Conservation (phyloP, 2,888 invertebrate species). For the Buathra laborator region DNA sequence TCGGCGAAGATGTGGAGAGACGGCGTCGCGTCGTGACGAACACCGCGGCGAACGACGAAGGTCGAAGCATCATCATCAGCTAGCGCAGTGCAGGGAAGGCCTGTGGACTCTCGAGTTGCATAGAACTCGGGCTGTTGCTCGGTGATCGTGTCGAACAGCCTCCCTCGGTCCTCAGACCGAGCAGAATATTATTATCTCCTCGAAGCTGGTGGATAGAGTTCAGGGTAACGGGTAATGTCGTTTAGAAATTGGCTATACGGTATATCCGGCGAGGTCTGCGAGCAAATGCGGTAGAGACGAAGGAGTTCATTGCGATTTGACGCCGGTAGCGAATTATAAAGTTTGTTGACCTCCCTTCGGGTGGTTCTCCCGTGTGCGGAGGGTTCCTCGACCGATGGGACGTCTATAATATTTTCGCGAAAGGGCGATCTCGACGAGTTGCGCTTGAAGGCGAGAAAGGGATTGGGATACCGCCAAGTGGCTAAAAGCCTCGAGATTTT, state of each 20-base stretch:
- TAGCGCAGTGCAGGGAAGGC: slow-evolving; percentile 16
- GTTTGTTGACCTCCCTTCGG: slow-evolving; percentile 1
- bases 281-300: slow-evolving; percentile 15
- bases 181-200: slow-evolving; percentile 60
- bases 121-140: slow-evolving; percentile 3
- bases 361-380: not conserved
- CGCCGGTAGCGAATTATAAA: slow-evolving; percentile 53
- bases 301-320: slow-evolving; percentile 40
- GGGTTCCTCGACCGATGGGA: slow-evolving; percentile 14
- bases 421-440: not conserved
- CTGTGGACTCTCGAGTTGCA: slow-evolving; percentile 6
- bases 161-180: slow-evolving; percentile 36
- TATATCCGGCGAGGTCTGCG: slow-evolving; percentile 44
- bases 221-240: slow-evolving; percentile 68
- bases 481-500: slow-evolving; percentile 7
- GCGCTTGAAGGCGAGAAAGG: not conserved
- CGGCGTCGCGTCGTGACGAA: slow-evolving; percentile 63
- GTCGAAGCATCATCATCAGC: slow-evolving; percentile 65
- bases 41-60: slow-evolving; percentile 55
- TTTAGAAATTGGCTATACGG: slow-evolving; percentile 65
- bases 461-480: not conserved
- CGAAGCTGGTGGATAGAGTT: slow-evolving; percentile 43
- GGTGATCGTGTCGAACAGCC: slow-evolving; percentile 37
- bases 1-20: slow-evolving; percentile 11
- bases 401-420: slow-evolving; percentile 6